phyloP scores from a whole-genome alignment of 2,113 vertebrate species.

The Chloropsis cyanopogon region DNA sequence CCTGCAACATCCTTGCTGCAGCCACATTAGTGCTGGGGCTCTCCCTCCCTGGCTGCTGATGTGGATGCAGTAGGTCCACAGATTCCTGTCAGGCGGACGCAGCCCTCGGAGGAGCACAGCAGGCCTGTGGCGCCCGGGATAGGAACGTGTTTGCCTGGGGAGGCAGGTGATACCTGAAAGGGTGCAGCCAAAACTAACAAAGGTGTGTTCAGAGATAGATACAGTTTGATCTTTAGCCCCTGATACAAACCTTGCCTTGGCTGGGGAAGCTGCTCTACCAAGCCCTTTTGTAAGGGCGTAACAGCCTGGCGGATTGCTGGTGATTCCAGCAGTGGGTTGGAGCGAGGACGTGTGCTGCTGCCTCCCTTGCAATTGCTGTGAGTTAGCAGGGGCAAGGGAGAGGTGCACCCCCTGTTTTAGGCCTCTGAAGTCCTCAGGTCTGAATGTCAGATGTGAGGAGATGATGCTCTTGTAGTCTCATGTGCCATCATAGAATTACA shows the following conservation, averaged over 20 bases:
- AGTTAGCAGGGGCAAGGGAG: not conserved
- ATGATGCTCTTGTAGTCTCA: not conserved
- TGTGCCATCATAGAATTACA: not conserved
- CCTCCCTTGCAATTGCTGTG: not conserved
- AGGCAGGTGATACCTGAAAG: conserved; percentile 51
- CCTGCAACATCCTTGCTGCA: not conserved
- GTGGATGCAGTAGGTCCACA: not conserved
- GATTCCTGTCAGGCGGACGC: not conserved
- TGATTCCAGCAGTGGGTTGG: not conserved
- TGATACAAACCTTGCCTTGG: not conserved
- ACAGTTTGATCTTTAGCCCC: conserved; percentile 41
- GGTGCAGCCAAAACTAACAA: conserved; percentile 63
- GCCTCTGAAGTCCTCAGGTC: not conserved
- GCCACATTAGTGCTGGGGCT: not conserved
- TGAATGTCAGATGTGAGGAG: not conserved
- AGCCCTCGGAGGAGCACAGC: rapidly evolving
- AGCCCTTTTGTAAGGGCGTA: not conserved
- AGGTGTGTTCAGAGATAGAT: conserved; percentile 51
- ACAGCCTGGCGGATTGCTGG: not conserved
- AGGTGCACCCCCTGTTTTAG: not conserved
- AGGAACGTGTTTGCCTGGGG: conserved; percentile 18
- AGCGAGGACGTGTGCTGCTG: not conserved
- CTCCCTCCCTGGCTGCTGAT: not conserved
- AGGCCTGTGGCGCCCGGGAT: not conserved
- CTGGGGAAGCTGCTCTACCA: conserved; percentile 11